These are phyloP conservation scores for Tetramorium simillimum DNA, from an alignment of 1,140 invertebrate genomes.

Conservation along the genomic window DNA sequence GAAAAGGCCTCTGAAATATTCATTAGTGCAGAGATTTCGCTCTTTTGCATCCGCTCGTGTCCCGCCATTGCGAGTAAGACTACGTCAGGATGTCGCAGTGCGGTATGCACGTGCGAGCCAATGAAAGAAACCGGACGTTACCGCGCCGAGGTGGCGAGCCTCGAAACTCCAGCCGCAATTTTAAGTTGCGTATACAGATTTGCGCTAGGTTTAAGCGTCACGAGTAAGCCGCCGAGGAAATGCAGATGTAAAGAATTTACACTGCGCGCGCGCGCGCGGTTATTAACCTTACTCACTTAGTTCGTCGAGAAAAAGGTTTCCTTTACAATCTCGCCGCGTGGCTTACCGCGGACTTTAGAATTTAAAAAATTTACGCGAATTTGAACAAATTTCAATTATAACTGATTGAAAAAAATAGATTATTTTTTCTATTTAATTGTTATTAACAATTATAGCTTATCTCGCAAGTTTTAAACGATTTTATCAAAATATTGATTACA, in stretches of 20 bases:
- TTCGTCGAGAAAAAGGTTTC: not conserved
- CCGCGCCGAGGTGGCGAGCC: not conserved
- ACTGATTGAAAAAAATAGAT: not conserved
- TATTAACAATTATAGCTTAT: not conserved
- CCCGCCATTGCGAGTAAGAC: not conserved
- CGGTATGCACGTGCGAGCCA: conserved; percentile 61
- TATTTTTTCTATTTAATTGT: not conserved
- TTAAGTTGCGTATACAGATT: not conserved
- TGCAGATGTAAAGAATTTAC: conserved; percentile 25
- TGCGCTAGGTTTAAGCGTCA: not conserved
- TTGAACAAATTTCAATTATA: not conserved
- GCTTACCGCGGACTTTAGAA: not conserved
- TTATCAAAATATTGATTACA: not conserved
- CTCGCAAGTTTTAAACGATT: not conserved
- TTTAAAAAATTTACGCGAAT: not conserved
- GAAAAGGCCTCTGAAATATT: conserved; percentile 21
- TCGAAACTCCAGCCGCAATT: conserved; percentile 36
- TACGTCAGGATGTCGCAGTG: conserved; percentile 67
- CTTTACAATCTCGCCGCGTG: not conserved
- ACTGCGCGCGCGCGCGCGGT: not conserved
- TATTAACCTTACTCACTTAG: conserved; percentile 5
- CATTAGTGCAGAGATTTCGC: conserved; percentile 29
- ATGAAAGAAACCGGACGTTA: conserved; percentile 64
- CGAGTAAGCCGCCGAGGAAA: not conserved
- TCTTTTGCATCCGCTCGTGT: conserved; percentile 36